Base-by-base conservation (phyloP, 2,888 invertebrate species). In the Corbicula japonica region DNA sequence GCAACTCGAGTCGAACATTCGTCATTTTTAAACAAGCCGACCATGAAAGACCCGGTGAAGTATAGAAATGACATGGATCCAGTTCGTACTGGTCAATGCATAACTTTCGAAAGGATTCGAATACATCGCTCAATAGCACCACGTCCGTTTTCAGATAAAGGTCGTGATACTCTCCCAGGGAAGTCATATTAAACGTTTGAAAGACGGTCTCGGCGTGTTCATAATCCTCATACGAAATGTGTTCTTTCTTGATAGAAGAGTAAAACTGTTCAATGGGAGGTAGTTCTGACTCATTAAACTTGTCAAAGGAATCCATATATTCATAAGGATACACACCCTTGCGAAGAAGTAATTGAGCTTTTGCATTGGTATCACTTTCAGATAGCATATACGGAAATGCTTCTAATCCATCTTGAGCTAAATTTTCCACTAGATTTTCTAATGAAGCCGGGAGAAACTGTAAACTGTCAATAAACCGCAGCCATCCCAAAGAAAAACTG, bases 31-130 rank as follows among this genome's bases (percentile, higher is more conserved):
- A 44, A 15, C 58, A 56, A 18, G 68, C 69, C 12, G 56, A n/a
- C 77, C 72, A 77, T 10, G 63, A 41, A 12, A 80, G 61, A 60
- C 80, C 77, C 1, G 80, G 83, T 18, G 70, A 50, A 8, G 77
- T 77, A 30, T 72, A 77, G 46, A 66, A 83, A 46, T 80, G 80
- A 60, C 63, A 60, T 5, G 74, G 62, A 63, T 83, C 80, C 12
- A 80, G 34, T 32, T 60, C 48, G 52, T 80, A 80, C 18, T 76
- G 54, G n/a, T 52, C 44, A 6, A 75, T 28, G 32, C 68, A 62
- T 34, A 73, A 26, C 10, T 54, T 44, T 66, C 76, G 30, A 26
- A 83, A 83, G 5, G 48, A 21, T 58, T 78, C 73, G 38, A 77
- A 76, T 4, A 76, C 70, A 38, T 78, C 75, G 30, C 60, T 52